Conservation (phyloP, 2,888 invertebrate species). For the Cheilosia scutellata region DNA sequence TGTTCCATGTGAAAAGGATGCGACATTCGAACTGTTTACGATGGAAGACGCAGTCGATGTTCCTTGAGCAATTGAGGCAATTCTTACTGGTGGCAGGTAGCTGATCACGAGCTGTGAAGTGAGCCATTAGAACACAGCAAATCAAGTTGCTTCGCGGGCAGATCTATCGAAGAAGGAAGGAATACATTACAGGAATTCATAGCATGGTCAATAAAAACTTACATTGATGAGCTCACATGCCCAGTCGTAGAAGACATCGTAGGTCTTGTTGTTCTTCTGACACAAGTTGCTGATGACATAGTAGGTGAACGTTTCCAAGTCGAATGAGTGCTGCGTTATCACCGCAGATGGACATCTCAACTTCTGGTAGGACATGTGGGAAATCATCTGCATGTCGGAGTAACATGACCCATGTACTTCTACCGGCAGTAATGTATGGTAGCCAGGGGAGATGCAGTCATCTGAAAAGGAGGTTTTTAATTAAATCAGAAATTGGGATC, state of each 20-base stretch:
- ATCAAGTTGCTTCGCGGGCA: slow-evolving; percentile 82
- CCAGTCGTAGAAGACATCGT: slow-evolving; percentile 84
- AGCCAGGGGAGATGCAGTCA: slow-evolving; percentile 84
- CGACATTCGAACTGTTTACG: slow-evolving; percentile 83
- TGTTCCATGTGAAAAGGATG: slow-evolving; percentile 84
- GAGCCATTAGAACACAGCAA: slow-evolving; percentile 82
- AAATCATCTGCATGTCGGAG: slow-evolving; percentile 84
- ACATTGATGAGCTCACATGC: slow-evolving; percentile 83
- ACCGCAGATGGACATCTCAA: slow-evolving; percentile 82
- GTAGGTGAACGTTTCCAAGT: slow-evolving; percentile 83
- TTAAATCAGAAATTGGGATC: not conserved
- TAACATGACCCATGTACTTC: slow-evolving; percentile 84
- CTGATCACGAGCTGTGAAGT: slow-evolving; percentile 83
- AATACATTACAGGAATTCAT: not conserved
- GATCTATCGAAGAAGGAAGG: slow-evolving; percentile 76
- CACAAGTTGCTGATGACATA: slow-evolving; percentile 84
- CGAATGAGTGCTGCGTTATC: slow-evolving; percentile 84
- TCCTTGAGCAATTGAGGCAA: slow-evolving; percentile 82
- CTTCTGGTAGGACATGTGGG: slow-evolving; percentile 83
- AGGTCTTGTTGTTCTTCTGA: slow-evolving; percentile 83
- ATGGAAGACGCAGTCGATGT: slow-evolving; percentile 82
- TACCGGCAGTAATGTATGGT: slow-evolving; percentile 83
- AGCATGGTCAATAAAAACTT: slow-evolving; percentile 23
- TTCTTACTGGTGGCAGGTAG: slow-evolving; percentile 78
- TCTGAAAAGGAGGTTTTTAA: slow-evolving; percentile 77